Conservation (phyloP, 2,888 invertebrate species). For the Eristalis pertinax region DNA sequence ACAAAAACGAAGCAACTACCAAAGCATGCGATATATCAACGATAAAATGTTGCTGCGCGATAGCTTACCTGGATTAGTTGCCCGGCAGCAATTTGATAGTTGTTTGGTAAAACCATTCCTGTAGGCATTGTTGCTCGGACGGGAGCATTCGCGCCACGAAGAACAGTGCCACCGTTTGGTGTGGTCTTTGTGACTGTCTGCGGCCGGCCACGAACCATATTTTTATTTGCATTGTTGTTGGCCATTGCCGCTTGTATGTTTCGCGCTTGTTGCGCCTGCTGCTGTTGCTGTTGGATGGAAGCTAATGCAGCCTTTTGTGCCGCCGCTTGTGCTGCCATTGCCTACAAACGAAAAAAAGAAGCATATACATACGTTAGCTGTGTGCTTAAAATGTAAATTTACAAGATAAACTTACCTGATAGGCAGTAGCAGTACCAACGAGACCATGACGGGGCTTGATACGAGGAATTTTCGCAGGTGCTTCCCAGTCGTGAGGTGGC, state of each 20-base stretch:
- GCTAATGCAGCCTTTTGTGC: slow-evolving; percentile 81
- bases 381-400: neutral
- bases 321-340: slow-evolving; percentile 81
- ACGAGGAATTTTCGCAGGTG: slow-evolving; percentile 94
- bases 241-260: slow-evolving; percentile 78
- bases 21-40: neutral
- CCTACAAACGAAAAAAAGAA: slow-evolving; percentile 73
- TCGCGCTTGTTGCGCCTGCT: slow-evolving; percentile 77
- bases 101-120: slow-evolving; percentile 79
- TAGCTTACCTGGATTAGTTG: slow-evolving; percentile 79
- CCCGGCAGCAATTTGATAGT: slow-evolving; percentile 79
- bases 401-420: slow-evolving; percentile 77
- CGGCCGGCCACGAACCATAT: slow-evolving; percentile 77
- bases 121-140: slow-evolving; percentile 78
- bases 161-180: slow-evolving; percentile 74
- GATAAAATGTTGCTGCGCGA: neutral
- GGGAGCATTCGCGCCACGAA: slow-evolving; percentile 75
- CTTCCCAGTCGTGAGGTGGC: slow-evolving; percentile 95
- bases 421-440: slow-evolving; percentile 82
- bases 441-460: slow-evolving; percentile 81
- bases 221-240: slow-evolving; percentile 74
- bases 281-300: slow-evolving; percentile 80
- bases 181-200: slow-evolving; percentile 76
- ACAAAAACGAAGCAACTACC: slow-evolving; percentile 2
- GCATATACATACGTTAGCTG: neutral